These are phyloP conservation scores for Alethe diademata DNA, from an alignment of 2,113 vertebrate species.

Conservation along the genomic window DNA sequence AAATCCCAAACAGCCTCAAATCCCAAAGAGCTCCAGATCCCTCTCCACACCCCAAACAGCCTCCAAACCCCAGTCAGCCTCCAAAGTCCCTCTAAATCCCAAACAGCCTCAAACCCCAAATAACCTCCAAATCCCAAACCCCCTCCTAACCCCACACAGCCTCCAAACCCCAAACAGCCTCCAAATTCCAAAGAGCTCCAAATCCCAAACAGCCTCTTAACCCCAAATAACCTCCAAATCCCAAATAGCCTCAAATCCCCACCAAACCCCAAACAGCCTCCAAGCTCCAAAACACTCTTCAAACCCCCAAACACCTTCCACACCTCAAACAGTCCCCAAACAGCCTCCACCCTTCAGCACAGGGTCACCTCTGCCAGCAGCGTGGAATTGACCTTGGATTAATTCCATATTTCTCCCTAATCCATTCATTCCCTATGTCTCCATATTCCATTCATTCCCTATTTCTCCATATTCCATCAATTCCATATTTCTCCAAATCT, in stretches of 20 bases:
- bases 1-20: background rate
- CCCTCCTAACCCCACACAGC: accelerated
- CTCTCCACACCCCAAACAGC: background rate
- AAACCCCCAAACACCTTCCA: too few relatives aligned
- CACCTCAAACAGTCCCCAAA: background rate
- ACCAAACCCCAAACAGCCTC: too few relatives aligned
- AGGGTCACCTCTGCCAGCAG: background rate
- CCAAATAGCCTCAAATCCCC: too few relatives aligned
- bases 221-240: accelerated
- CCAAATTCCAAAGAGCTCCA: background rate
- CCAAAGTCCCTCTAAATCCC: background rate
- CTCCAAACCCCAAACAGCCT: accelerated
- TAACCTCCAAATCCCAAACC: accelerated
- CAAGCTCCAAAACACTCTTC: too few relatives aligned
- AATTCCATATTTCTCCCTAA: too few relatives aligned
- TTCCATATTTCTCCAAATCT: background rate
- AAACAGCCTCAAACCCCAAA: too few relatives aligned
- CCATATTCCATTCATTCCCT: too few relatives aligned
- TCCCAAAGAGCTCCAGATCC: background rate
- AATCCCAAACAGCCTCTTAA: accelerated
- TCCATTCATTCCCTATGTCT: too few relatives aligned
- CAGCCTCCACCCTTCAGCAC: background rate
- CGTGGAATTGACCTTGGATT: background rate
- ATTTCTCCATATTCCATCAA: too few relatives aligned
- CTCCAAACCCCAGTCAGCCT: background rate